These are phyloP conservation scores for Hyperopisus bebe DNA, from an alignment of 2,113 vertebrate genomes.

Conservation along the genomic window DNA sequence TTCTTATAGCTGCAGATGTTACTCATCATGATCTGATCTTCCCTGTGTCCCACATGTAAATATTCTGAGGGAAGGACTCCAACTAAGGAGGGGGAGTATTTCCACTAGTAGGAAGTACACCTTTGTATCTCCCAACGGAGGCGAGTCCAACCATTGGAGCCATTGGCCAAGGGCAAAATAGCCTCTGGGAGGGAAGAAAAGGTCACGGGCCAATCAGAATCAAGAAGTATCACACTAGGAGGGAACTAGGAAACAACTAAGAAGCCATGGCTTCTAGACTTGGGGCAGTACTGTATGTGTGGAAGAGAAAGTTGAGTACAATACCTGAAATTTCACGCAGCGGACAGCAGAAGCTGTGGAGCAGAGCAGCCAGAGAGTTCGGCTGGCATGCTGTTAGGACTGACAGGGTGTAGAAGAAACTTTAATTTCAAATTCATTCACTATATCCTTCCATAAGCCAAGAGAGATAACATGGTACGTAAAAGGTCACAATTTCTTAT, in stretches of 20 bases:
- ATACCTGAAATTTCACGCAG: not conserved
- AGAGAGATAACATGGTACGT: not conserved
- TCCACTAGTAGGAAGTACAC: not conserved
- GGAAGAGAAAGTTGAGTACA: not conserved
- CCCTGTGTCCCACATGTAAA: not conserved
- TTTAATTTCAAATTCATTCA: not conserved
- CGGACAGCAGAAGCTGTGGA: not conserved
- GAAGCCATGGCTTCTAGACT: not conserved
- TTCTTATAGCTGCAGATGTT: not conserved
- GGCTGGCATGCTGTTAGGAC: not conserved
- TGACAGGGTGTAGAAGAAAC: not conserved
- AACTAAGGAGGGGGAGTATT: not conserved
- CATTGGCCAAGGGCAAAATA: not conserved
- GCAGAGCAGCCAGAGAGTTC: not conserved
- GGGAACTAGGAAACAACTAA: not conserved
- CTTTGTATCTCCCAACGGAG: not conserved
- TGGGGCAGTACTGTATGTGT: not conserved
- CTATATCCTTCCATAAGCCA: not conserved
- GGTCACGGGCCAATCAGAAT: not conserved
- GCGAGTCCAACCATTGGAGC: not conserved
- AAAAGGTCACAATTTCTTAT: not conserved
- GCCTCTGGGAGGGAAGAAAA: not conserved
- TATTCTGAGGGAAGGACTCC: not conserved
- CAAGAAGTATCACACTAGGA: not conserved
- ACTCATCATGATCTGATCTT: not conserved